Conservation (phyloP, 2,797 vertebrate species). For the Melanotaenia parkinsoni region DNA sequence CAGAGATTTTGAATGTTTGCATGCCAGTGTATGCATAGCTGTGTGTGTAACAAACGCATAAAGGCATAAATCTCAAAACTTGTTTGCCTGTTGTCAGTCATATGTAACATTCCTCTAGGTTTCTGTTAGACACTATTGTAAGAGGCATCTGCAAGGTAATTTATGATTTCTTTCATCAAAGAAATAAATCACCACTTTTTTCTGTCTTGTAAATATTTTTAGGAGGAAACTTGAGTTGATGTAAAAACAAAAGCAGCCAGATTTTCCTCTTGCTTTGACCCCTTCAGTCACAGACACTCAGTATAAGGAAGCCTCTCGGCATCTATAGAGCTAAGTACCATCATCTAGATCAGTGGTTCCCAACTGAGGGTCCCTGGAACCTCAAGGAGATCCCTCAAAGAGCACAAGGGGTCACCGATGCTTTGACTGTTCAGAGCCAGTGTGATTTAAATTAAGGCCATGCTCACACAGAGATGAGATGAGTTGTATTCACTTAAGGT, state of each 20-base stretch:
- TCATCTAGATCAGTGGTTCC: not conserved
- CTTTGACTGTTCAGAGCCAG: not conserved
- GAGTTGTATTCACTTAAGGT: too few relatives aligned
- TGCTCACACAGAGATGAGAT: not conserved
- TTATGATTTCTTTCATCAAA: slow-evolving; percentile 58
- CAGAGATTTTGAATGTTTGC: slow-evolving; percentile 3
- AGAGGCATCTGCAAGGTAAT: slow-evolving; percentile 56
- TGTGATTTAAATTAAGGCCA: not conserved
- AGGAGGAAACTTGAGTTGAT: slow-evolving; percentile 48
- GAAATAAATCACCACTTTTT: slow-evolving; percentile 63
- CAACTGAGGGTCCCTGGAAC: not conserved
- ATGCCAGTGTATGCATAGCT: slow-evolving; percentile 1
- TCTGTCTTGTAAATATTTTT: slow-evolving; percentile 49
- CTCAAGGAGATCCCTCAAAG: not conserved
- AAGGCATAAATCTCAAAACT: slow-evolving; percentile 8
- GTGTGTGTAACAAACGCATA: slow-evolving; percentile 19
- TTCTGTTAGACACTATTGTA: slow-evolving; percentile 54
- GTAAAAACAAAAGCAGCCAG: slow-evolving; percentile 34
- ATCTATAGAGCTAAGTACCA: slow-evolving; percentile 1
- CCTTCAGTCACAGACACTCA: slow-evolving; percentile 6
- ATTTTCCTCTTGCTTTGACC: slow-evolving; percentile 1
- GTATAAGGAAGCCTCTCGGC: slow-evolving; percentile 19
- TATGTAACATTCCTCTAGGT: slow-evolving; percentile 61
- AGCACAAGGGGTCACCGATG: not conserved
- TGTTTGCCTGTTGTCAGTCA: slow-evolving; percentile 43